These are phyloP conservation scores for Falco peregrinus DNA, from an alignment of 2,797 vertebrate species.

Conservation along the genomic window DNA sequence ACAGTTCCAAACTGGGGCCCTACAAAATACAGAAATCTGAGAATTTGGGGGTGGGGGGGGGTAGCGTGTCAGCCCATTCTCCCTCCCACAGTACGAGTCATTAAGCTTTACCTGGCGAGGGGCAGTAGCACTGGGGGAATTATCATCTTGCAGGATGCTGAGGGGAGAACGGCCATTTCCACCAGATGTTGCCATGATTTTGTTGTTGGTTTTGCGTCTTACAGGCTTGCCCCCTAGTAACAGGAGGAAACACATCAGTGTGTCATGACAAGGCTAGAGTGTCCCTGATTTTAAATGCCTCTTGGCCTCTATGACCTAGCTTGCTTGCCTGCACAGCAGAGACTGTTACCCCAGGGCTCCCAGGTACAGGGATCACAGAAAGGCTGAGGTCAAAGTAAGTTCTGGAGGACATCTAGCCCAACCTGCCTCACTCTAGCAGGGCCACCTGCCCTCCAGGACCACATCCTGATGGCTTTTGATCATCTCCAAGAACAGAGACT, in stretches of 20 bases:
- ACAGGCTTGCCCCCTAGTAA: conserved; percentile 55
- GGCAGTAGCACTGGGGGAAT: conserved; percentile 80
- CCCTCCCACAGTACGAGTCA: background rate
- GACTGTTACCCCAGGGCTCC: background rate
- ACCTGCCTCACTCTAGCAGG: background rate
- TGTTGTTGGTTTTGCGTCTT: conserved; percentile 67
- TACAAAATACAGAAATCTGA: background rate
- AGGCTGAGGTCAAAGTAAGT: background rate
- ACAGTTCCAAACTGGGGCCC: background rate
- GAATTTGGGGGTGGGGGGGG: too few species aligned
- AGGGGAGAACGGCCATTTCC: conserved; percentile 87
- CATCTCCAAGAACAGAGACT: background rate
- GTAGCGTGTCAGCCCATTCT: background rate
- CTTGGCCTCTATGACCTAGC: background rate
- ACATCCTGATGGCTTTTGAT: accelerated
- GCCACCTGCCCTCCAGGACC: background rate
- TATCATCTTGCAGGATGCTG: conserved; percentile 85
- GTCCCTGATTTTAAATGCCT: background rate
- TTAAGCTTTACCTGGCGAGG: conserved; percentile 72
- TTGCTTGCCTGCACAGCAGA: background rate
- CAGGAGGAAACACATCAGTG: background rate
- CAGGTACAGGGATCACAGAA: background rate
- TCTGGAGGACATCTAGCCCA: background rate
- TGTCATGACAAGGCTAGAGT: background rate
- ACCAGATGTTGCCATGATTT: conserved; percentile 19